Percentiles rank a stretch among this genome's conserved stretches.
phyloP scores from a whole-genome alignment of 2,888 invertebrate genomes.

The Nomada ferruginata region DNA sequence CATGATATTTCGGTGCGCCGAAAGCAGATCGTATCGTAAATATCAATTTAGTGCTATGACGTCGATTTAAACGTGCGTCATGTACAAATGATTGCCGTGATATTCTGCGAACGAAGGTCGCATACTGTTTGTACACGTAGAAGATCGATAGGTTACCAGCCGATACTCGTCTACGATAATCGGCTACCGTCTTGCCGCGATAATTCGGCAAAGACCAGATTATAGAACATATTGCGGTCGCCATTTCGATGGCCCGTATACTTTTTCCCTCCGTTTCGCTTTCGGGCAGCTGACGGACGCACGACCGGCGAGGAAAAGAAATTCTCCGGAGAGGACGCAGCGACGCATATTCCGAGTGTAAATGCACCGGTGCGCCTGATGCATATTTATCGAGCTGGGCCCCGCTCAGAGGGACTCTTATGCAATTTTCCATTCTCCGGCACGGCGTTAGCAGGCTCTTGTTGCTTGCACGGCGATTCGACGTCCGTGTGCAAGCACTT shows the following conservation, averaged over 20 bases:
- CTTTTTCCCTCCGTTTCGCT: not conserved
- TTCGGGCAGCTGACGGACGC: not conserved
- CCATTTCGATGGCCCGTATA: not conserved
- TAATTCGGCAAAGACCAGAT: not conserved
- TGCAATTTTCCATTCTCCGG: constrained; percentile 64
- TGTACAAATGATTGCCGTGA: constrained; percentile 8
- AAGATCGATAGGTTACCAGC: constrained; percentile 12
- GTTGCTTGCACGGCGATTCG: constrained; percentile 38
- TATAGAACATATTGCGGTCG: not conserved
- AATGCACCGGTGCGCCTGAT: constrained; percentile 54
- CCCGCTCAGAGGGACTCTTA: constrained; percentile 48
- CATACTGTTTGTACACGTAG: constrained; percentile 31
- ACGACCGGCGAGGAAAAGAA: constrained; percentile 15
- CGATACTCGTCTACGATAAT: not conserved
- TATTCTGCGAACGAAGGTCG: constrained; percentile 28
- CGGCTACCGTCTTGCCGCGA: not conserved
- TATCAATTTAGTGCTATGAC: constrained; percentile 41
- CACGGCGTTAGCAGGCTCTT: constrained; percentile 41
- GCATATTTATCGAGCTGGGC: constrained; percentile 64
- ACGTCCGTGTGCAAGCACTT: constrained; percentile 16
- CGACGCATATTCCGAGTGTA: constrained; percentile 43
- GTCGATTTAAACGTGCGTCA: constrained; percentile 4
- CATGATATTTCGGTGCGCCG: not conserved
- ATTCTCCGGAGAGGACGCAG: constrained; percentile 31
- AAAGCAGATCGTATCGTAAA: not conserved